Evolutionary conservation across 1,140 invertebrate genomes (phyloP), one percentile per base, ranked within the genome.

Genomic region (Cylas formicarius): DNA sequence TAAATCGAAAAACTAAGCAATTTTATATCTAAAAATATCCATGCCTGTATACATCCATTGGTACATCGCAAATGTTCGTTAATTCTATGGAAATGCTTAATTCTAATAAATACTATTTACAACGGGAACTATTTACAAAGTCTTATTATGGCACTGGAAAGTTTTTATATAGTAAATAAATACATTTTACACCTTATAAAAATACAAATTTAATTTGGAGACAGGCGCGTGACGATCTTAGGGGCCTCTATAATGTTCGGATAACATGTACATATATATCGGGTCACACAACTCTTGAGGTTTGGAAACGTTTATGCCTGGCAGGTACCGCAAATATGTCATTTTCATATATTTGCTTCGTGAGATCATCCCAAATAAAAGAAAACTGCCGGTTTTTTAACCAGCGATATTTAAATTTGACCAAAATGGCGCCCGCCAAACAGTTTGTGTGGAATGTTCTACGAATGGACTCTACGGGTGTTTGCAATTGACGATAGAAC

Each of bases 21-120:
- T 43, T 48, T 45, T 48, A 53, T 52, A 34, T 52, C 51, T 53
- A 50, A 53, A 49, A 49, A 53, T 53, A 53, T 38, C 40, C 41
- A 53, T 53, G 51, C 51, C 51, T 53, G 51, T 53, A 50, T 53
- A 50, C 46, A 46, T 52, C 32, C 31, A 46, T 53, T 53, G 51
- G 51, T 53, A 53, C 51, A 48, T 42, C 49, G 44, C 45, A 46
- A 44, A 44, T 40, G 22, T 22, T 43, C 40, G n/a, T n/a, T n/a
- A n/a, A n/a, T n/a, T n/a, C 29, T 32, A 33, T 23, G 35, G 13
- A 21, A 11, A 27, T 44, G 16, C 11, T 19, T 34, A 34, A 24
- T 21, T 28, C 32, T 41, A 41, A 21, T 20, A 17, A 50, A 19
- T 20, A 43, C 22, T 50, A 53, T 50, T 41, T 40, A 53, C 35